Conservation (phyloP, 2,113 vertebrate species). For the Pontoporia blainvillei region DNA sequence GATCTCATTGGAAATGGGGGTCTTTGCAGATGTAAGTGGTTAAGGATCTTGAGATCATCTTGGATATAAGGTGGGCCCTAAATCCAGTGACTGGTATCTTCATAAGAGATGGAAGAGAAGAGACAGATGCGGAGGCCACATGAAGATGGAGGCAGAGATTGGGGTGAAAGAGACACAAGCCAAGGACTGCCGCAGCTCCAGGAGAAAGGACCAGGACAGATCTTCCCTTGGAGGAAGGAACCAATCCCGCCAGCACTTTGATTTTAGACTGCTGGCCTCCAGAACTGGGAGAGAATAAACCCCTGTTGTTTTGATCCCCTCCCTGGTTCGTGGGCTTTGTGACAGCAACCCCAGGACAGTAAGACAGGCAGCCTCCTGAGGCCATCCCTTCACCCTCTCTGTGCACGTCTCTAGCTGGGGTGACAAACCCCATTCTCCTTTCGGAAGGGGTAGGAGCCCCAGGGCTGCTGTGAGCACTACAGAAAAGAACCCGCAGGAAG, state of each 20-base stretch:
- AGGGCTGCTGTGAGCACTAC: background rate
- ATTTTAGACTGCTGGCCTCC: no score
- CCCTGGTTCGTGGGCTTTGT: background rate
- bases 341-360: background rate
- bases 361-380: background rate
- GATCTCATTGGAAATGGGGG: background rate
- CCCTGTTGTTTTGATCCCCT: background rate
- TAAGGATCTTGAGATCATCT: background rate
- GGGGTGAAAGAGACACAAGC: no score
- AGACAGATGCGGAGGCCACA: accelerated
- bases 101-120: background rate
- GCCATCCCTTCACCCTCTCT: background rate
- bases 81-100: background rate
- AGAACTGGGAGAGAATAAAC: background rate
- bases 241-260: background rate
- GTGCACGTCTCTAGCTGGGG: background rate
- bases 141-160: background rate
- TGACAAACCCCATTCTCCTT: background rate
- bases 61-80: background rate
- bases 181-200: background rate
- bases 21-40: background rate
- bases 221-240: background rate
- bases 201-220: background rate
- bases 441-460: background rate
- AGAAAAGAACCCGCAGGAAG: background rate